Base-by-base conservation (phyloP, 2,888 invertebrate genomes). In the Ormyrus thymus region DNA sequence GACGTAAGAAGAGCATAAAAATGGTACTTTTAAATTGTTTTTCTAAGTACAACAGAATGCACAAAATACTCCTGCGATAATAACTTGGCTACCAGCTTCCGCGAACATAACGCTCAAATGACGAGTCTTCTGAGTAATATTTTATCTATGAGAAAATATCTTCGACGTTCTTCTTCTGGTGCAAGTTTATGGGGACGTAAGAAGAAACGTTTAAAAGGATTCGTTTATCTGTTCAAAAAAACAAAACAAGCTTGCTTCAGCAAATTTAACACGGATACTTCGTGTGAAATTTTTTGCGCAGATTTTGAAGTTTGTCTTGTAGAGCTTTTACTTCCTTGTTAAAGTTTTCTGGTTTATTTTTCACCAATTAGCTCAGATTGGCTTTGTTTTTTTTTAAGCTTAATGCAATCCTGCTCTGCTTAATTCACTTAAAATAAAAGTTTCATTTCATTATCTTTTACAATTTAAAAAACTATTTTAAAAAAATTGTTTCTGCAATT, bases 101-200 rank as follows among this genome's bases (percentile, higher is more conserved):
- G 66, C 66, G 66, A 66, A 55, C 56, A 68, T 59, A 59, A 51
- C 45, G 43, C 66, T 45, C 75, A 68, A 68, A 66, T 46, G 68
- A 53, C n/a, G 74, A 10, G 15, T 59, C 59, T 68, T 65, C 68
- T 68, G n/a, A n/a, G n/a, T 7, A 8, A 61, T 58, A 61, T 68
- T 75, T 61, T 68, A 68, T 68, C 75, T 61, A 53, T 75, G 75
- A 75, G 75, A 75, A 75, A 75, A 68, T 55, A 75, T 75, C 53
- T 46, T 46, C 29, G 46, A 62, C n/a, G 46, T 10, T 10, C 46
- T 6, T 10, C 46, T 6, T 13, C 46, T n/a, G 45, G 8, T 15
- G 45, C 11, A 29, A 48, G 46, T 48, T 64, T 73, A 64, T n/a
- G 56, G 55, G 9, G 48, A 50, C 10, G n/a, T 43, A 46, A 45